phyloP scores from a whole-genome alignment of 64 coral and sea anemone genomes.

The Montipora cactus region DNA sequence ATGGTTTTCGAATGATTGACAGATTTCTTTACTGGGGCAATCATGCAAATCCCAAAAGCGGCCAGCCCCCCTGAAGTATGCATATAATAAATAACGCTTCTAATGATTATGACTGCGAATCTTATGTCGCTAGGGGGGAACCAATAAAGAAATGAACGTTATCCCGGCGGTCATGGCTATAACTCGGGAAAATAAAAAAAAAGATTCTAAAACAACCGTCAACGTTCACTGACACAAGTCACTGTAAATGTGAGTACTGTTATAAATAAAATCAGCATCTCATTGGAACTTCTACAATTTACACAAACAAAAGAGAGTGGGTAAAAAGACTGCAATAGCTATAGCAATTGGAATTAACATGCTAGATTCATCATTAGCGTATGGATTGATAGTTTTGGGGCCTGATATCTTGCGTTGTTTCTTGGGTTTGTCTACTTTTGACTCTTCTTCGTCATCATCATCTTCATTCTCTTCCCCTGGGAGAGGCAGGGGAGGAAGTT shows the following conservation, averaged over 20 bases:
- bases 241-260: background rate
- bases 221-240: too few relatives aligned
- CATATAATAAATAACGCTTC: too few relatives aligned
- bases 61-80: too few relatives aligned
- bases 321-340: slow-evolving; percentile 92
- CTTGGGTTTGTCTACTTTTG: slow-evolving; percentile 85
- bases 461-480: slow-evolving; percentile 85
- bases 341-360: slow-evolving; percentile 87
- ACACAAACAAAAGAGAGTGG: slow-evolving; percentile 90
- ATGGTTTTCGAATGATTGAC: too few relatives aligned
- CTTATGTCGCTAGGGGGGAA: too few relatives aligned
- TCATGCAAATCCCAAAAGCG: too few relatives aligned
- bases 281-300: slow-evolving; percentile 52
- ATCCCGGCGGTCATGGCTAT: too few relatives aligned
- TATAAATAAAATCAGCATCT: slow-evolving; percentile 40
- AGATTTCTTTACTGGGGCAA: too few relatives aligned
- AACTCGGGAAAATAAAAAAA: too few relatives aligned
- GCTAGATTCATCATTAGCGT: slow-evolving; percentile 93
- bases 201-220: too few relatives aligned
- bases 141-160: too few relatives aligned
- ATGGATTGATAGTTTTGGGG: slow-evolving; percentile 88
- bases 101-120: too few relatives aligned
- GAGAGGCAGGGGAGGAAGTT: slow-evolving; percentile 78
- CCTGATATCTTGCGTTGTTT: slow-evolving; percentile 92
- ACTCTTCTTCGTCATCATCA: slow-evolving; percentile 70